phyloP scores from a whole-genome alignment of 1,140 invertebrate genomes.

The Stegodyphus mimosarum region DNA sequence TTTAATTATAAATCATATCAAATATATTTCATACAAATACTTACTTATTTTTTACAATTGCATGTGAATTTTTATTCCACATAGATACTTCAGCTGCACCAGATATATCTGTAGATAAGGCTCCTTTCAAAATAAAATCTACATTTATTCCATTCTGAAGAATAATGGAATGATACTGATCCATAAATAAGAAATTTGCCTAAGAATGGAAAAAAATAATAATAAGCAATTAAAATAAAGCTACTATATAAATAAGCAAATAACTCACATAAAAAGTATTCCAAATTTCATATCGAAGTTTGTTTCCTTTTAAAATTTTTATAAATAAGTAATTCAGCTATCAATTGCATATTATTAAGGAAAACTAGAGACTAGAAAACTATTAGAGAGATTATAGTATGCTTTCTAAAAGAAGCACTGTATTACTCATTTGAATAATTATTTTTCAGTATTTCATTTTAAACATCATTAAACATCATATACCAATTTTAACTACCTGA shows the following conservation, averaged over 20 bases:
- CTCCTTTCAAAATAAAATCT: constrained; percentile 77
- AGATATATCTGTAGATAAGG: constrained; percentile 83
- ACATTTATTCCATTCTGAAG: constrained; percentile 81
- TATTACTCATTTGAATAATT: no score
- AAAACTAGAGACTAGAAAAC: no score
- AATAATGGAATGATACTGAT: constrained; percentile 77
- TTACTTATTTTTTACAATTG: constrained; percentile 81
- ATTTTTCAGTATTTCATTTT: no score
- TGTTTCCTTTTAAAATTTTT: no score
- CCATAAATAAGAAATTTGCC: constrained; percentile 79
- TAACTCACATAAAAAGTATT: not conserved
- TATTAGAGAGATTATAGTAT: no score
- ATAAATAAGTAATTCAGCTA: no score
- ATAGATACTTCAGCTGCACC: constrained; percentile 86
- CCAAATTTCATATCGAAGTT: not conserved
- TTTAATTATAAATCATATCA: no score
- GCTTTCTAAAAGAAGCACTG: no score
- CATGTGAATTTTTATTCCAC: constrained; percentile 88
- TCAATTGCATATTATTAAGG: no score
- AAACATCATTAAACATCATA: no score
- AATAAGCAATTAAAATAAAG: no score
- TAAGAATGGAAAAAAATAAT: constrained; percentile 66
- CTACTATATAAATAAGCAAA: not conserved
- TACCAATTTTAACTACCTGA: no score
- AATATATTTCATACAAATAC: constrained; percentile 28